Conservation (phyloP, 2,113 vertebrate genomes). For the Podarcis cretensis region DNA sequence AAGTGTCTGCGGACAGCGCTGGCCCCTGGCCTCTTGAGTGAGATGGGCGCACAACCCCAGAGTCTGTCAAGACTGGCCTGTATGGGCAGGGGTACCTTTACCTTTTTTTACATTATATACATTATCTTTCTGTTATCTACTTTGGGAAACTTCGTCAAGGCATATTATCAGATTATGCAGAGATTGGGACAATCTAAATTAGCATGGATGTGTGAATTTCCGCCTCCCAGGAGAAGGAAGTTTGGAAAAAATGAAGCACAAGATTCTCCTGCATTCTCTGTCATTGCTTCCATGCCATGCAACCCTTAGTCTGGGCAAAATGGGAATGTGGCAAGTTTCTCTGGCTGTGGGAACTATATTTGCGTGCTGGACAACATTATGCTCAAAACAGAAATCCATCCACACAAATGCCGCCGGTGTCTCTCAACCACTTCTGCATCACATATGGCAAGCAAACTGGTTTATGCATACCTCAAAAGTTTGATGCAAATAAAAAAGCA, state of each 20-base stretch:
- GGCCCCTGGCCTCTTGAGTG: no score
- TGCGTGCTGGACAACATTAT: background rate
- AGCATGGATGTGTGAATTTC: background rate
- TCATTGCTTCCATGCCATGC: background rate
- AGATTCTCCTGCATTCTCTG: background rate
- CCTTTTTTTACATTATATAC: no score
- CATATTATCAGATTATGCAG: no score
- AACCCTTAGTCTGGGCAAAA: background rate
- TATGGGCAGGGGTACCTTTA: no score
- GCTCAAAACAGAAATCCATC: background rate
- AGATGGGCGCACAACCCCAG: no score
- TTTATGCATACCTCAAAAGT: background rate
- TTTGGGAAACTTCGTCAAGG: no score
- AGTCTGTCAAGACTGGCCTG: no score
- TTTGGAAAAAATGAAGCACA: background rate
- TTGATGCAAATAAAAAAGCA: background rate
- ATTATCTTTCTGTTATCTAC: no score
- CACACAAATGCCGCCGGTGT: background rate
- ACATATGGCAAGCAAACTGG: background rate
- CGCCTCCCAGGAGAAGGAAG: background rate
- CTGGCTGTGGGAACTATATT: background rate
- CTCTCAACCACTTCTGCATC: background rate
- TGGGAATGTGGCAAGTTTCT: background rate
- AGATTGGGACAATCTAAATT: no score
- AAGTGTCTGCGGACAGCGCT: no score